These are phyloP conservation scores for Lepeophtheirus nordmannii DNA, from an alignment of 2,888 invertebrate genomes.

Conservation along the genomic window DNA sequence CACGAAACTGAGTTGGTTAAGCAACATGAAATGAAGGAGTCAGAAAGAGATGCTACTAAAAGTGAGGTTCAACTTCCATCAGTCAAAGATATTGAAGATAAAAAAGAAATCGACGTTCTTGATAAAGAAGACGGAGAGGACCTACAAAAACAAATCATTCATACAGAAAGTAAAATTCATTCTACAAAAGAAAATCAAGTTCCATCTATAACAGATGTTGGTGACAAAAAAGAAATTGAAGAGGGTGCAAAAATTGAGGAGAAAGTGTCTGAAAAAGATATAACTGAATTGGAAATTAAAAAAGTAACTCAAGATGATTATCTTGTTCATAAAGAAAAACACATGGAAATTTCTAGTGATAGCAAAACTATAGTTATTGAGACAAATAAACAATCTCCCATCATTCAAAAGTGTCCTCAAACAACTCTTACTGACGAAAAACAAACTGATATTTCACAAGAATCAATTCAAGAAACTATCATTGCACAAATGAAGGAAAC, in stretches of 20 bases:
- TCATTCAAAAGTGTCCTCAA: too few species aligned
- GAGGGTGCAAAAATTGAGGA: not conserved
- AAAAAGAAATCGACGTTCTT: too few species aligned
- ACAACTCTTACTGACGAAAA: too few species aligned
- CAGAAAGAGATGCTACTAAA: too few species aligned
- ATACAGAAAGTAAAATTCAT: not conserved
- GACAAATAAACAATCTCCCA: not conserved
- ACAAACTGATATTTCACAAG: not conserved
- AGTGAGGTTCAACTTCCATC: too few species aligned
- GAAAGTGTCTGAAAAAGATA: too few species aligned
- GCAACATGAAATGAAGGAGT: too few species aligned
- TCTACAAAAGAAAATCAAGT: too few species aligned
- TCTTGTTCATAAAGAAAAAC: slow-evolving; percentile 1
- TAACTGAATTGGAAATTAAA: too few species aligned
- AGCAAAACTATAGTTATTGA: not conserved
- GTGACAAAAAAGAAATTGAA: not conserved
- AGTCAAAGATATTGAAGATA: too few species aligned
- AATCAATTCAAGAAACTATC: too few species aligned
- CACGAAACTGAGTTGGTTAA: too few species aligned
- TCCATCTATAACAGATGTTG: not conserved
- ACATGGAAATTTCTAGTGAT: slow-evolving; percentile 12
- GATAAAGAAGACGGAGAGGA: slow-evolving; percentile 5
- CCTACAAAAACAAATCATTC: slow-evolving; percentile 15
- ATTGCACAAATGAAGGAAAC: not conserved
- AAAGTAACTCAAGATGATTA: not conserved